phyloP scores from a whole-genome alignment of 2,888 invertebrate genomes.

The Acronicta alni region DNA sequence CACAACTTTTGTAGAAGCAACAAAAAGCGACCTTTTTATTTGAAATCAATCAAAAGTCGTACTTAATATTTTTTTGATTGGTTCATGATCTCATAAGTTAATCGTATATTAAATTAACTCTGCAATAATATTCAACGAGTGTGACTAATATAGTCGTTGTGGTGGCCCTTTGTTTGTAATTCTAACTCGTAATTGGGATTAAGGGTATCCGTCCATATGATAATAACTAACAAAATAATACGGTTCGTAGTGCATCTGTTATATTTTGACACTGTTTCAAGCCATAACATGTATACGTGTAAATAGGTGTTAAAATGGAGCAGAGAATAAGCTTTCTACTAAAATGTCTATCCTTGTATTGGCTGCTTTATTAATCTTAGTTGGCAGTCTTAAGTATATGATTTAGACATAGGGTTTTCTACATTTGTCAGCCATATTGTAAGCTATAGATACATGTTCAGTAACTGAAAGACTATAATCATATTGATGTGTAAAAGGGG shows the following conservation, averaged over 20 bases:
- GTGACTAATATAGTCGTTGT: constrained; percentile 58
- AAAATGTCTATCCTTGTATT: constrained; percentile 28
- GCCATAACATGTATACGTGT: constrained; percentile 39
- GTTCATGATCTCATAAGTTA: constrained; percentile 83
- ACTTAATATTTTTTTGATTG: constrained; percentile 68
- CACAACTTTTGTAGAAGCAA: constrained; percentile 35
- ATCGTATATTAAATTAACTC: constrained; percentile 54
- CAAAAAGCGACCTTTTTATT: constrained; percentile 24
- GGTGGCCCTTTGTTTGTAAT: constrained; percentile 63
- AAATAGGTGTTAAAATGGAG: constrained; percentile 26
- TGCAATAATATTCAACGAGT: constrained; percentile 36
- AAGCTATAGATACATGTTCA: constrained; percentile 44
- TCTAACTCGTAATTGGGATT: constrained; percentile 51
- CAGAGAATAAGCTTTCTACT: constrained; percentile 37
- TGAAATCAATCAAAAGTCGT: constrained; percentile 48
- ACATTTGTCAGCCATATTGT: constrained; percentile 55
- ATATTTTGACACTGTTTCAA: constrained; percentile 26
- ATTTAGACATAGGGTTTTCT: constrained; percentile 52
- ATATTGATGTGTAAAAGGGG: constrained; percentile 51
- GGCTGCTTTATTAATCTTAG: constrained; percentile 36
- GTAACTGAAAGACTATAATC: constrained; percentile 41
- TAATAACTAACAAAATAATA: constrained; percentile 55
- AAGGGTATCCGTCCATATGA: constrained; percentile 73
- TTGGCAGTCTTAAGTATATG: constrained; percentile 39
- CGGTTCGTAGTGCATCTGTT: constrained; percentile 38